Percentiles rank a stretch among this genome's conserved stretches.
These are phyloP conservation scores for Callaeas wilsoni DNA, from an alignment of 2,113 vertebrate species.

Conservation along the genomic window DNA sequence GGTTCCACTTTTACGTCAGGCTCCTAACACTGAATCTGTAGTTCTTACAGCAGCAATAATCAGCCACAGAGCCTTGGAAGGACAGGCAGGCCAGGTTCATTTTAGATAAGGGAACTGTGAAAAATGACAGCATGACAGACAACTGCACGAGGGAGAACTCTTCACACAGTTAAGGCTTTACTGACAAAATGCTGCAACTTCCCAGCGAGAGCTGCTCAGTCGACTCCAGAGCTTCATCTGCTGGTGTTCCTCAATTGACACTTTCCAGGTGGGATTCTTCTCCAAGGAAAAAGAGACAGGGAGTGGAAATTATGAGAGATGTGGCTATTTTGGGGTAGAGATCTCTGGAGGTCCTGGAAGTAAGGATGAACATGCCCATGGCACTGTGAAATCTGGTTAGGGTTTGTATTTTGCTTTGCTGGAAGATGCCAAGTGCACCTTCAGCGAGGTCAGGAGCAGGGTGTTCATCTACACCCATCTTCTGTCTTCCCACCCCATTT, in stretches of 20 bases:
- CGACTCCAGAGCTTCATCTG: not conserved
- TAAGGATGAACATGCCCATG: not conserved
- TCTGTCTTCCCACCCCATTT: not conserved
- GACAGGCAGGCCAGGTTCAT: not conserved
- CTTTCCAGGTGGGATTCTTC: not conserved
- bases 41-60: not conserved
- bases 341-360: not conserved
- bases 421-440: not conserved
- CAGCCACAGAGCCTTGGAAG: not conserved
- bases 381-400: not conserved
- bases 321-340: not conserved
- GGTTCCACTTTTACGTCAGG: not conserved
- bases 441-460: rapidly evolving
- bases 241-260: not conserved
- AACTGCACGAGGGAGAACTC: not conserved
- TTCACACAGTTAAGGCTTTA: not conserved
- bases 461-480: not conserved
- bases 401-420: not conserved
- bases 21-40: not conserved
- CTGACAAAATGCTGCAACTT: not conserved
- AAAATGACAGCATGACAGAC: not conserved
- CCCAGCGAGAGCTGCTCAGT: not conserved
- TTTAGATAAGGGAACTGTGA: conserved; percentile 4
- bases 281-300: not conserved
- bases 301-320: not conserved